These are phyloP conservation scores for Rotaria macrura DNA, from an alignment of 2,888 invertebrate genomes.

Conservation along the genomic window DNA sequence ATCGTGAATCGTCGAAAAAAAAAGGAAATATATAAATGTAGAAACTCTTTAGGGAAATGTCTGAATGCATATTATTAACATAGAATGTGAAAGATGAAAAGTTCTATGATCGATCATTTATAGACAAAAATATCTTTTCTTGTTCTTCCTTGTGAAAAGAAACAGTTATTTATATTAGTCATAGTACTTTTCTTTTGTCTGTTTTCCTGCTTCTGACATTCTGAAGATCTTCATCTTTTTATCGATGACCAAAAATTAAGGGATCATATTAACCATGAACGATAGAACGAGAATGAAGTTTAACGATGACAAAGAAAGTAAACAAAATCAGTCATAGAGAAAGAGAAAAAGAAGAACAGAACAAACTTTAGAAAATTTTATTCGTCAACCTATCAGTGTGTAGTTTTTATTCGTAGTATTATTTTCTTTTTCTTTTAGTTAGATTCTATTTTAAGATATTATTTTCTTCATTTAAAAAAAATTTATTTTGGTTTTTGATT, in stretches of 20 bases:
- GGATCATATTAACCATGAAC: neutral
- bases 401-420: neutral
- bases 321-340: constrained; percentile 8
- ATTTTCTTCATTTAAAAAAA: neutral
- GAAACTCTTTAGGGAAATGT: neutral
- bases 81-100: neutral
- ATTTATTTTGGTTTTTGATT: neutral
- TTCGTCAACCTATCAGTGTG: neutral
- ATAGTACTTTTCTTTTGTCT: neutral
- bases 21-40: neutral
- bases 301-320: constrained; percentile 3
- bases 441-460: neutral
- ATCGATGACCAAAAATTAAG: neutral
- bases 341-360: neutral
- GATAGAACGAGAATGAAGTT: neutral
- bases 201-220: neutral
- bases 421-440: too few relatives aligned
- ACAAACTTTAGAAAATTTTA: neutral
- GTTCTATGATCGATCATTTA: neutral
- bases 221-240: neutral
- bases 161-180: neutral
- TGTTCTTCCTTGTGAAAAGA: neutral
- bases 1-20: neutral
- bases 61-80: neutral
- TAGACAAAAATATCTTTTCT: neutral